Evolutionary conservation across 37 sponge, comb jelly and placozoan genomes (phyloP).

Genomic region (Crambe crambe): DNA sequence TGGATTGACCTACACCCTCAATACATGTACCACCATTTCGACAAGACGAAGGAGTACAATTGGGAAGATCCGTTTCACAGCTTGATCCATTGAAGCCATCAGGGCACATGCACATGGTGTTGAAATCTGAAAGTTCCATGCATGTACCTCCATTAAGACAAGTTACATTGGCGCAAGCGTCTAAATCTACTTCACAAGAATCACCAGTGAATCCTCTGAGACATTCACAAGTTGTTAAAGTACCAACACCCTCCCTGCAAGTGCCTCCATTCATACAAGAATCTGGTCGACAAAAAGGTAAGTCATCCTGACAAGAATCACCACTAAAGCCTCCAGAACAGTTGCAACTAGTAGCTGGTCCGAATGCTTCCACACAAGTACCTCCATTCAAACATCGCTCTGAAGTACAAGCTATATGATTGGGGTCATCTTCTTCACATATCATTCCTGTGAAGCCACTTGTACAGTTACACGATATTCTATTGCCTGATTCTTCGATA

Average conservation of each 20-base stretch:
- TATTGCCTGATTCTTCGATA: constrained; percentile 29
- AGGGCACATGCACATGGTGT: constrained; percentile 26
- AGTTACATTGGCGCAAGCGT: constrained; percentile 14
- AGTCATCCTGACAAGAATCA: constrained; percentile 23
- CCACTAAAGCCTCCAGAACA: constrained; percentile 60
- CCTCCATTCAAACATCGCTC: constrained; percentile 34
- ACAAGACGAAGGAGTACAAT: constrained; percentile 19
- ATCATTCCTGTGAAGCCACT: constrained; percentile 40
- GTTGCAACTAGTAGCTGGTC: constrained; percentile 3
- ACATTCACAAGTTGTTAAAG: constrained; percentile 37
- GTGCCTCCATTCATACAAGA: constrained; percentile 70
- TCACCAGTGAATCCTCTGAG: constrained; percentile 24
- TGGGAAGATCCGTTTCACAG: constrained; percentile 21
- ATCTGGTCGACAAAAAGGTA: constrained; percentile 3
- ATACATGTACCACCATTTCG: constrained; percentile 48
- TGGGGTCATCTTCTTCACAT: constrained; percentile 17
- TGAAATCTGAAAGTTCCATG: neutral
- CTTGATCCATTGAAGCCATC: constrained; percentile 24
- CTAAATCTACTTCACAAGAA: constrained; percentile 40
- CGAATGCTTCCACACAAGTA: constrained; percentile 23
- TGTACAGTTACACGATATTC: constrained; percentile 35
- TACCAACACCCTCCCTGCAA: constrained; percentile 45
- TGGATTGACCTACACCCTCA: constrained; percentile 20
- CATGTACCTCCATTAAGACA: constrained; percentile 70
- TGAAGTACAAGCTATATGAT: neutral